Evolutionary conservation across 1,140 invertebrate genomes (phyloP).

Genomic region (Lepidurus packardi): DNA sequence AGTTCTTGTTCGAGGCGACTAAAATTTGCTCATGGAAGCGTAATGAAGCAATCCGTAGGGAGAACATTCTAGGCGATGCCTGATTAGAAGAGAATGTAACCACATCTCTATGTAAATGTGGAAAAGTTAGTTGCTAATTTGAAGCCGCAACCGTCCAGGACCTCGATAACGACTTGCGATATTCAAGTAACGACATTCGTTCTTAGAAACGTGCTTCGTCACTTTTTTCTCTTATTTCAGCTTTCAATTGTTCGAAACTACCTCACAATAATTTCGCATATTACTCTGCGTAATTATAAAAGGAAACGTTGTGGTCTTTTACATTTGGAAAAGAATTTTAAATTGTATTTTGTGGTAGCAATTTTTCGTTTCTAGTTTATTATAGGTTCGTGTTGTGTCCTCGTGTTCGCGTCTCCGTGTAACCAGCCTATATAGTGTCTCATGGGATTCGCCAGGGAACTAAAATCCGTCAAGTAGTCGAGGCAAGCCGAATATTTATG

Average conservation of each 20-base stretch:
- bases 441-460: neutral
- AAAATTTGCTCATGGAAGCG: neutral
- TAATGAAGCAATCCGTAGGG: neutral
- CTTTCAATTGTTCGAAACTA: too few relatives aligned
- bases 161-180: slow-evolving; percentile 15
- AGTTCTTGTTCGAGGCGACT: neutral
- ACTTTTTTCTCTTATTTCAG: too few relatives aligned
- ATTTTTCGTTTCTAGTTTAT: too few relatives aligned
- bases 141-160: neutral
- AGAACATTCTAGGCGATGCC: slow-evolving; percentile 1
- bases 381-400: too few relatives aligned
- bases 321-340: too few relatives aligned
- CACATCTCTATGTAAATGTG: slow-evolving; percentile 5
- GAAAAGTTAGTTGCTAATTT: slow-evolving; percentile 22
- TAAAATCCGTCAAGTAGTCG: neutral
- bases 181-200: neutral
- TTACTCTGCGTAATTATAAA: too few relatives aligned
- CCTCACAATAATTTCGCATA: too few relatives aligned
- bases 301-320: too few relatives aligned
- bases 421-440: too few relatives aligned
- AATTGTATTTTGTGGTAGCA: too few relatives aligned
- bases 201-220: neutral
- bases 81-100: slow-evolving; percentile 1
- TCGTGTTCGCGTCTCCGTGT: too few relatives aligned
- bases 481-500: slow-evolving; percentile 7